Evolutionary conservation across 2,797 vertebrate genomes (phyloP), one percentile per base, ranked within the genome.

Genomic region (Crocodylus rhombifer): DNA sequence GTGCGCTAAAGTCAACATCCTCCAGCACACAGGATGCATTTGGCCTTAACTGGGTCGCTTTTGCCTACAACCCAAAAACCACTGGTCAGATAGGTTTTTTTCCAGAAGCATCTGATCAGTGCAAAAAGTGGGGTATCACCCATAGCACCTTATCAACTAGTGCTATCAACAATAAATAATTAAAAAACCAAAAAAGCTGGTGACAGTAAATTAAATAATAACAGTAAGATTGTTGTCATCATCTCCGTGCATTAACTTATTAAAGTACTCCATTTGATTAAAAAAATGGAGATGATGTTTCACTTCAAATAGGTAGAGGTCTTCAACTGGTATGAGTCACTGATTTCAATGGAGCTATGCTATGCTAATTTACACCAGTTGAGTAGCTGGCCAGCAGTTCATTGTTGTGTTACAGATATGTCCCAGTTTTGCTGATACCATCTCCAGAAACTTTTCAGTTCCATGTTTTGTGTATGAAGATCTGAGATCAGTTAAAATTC

Each of bases 401-500:
- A 20, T 33, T 92, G 80, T 57, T 65, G 75, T 91, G 36, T 86
- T n/a, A 84, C 62, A 82, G 36, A 77, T 85, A 71, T 51, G 42
- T 30, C 58, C 13, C 58, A 82, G 21, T 21, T 2, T 13, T 69
- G 2, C 64, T 87, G 28, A 82, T 18, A 64, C 77, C 20, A 30
- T 60, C 20, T 82, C 67, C 33, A 82, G 73, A 93, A 88, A 77
- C 10, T 13, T 56, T 42, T 83, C 30, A 69, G 56, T 9, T 76
- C 16, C 16, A 71, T 90, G 65, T 90, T 95, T 85, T 83, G 42
- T 16, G 2, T 36, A 42, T 30, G 85, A 92, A 82, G 75, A 85
- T 83, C 83, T 89, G 76, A 86, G 30, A 84, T 67, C 79, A 94
- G 26, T 86, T 94, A 90, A 84, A 67, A 75, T 90, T 92, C 55